Base-by-base conservation (phyloP, 2,113 vertebrate genomes). In the Varanus salvator region DNA sequence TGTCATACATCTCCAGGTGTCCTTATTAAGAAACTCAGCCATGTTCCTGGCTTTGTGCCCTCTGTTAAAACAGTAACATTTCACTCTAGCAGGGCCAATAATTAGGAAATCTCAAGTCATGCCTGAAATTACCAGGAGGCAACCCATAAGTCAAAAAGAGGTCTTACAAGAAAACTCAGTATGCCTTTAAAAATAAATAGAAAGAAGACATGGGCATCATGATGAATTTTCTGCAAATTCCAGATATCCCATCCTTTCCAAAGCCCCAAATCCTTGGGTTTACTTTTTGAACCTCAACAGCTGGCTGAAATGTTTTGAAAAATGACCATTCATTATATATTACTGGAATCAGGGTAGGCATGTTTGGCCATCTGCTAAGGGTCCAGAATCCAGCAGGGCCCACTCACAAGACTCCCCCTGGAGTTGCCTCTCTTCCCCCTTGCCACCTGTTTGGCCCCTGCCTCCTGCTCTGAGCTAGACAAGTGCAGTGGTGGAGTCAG, bases 1-100 rank as follows among this genome's bases (percentile, higher is more conserved):
- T 0, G 0, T 38, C 54, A 54, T 72, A 91, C 89, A 93, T 96
- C 94, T 94, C 82, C 85, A 89, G 89, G 86, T 86, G 89, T 74
- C 72, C 87, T 80, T 0, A 1, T 80, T 85, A 95, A 93, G 84
- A 94, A 92, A 88, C 86, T 82, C 89, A 88, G 82, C 86, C 89
- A 90, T 90, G 86, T 87, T 89, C n/a, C 80, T 85, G 84, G 91
- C 75, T 85, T 84, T 87, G 82, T n/a, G 90, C 78, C 75, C 84
- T 92, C 87, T 88, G 76, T 74, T 86, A 92, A 94, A 85, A 57
- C 92, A 48, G 9, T 90, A 25, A 7, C 60, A 88, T 85, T 94
- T 91, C 38, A 68, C 9, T 76, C 34, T 14, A 31, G 15, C 15
- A 78, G 88, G 14, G 52, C 89, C 90, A 91, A 92, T 92, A 92